Conservation (phyloP, 2,888 invertebrate genomes). For the Meiosimyza platycephala region DNA sequence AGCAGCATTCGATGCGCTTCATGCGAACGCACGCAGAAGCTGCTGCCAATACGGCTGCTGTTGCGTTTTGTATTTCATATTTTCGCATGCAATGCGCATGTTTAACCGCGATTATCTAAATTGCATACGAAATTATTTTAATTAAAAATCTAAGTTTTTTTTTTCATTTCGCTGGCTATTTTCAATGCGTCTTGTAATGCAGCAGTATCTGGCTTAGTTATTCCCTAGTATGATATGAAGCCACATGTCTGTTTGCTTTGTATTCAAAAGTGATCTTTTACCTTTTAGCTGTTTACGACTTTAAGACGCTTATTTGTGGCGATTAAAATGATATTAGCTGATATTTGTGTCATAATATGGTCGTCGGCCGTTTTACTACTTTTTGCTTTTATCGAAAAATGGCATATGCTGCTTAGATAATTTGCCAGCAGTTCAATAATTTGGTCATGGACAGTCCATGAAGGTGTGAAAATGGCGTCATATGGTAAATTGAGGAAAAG, state of each 20-base stretch:
- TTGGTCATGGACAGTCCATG: neutral
- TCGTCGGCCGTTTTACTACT: neutral
- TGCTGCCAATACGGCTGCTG: slow-evolving; percentile 22
- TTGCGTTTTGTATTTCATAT: neutral
- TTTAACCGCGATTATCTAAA: slow-evolving; percentile 66
- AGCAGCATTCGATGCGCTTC: slow-evolving; percentile 29
- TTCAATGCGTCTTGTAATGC: neutral
- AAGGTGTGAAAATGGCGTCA: slow-evolving; percentile 31
- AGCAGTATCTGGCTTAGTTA: neutral
- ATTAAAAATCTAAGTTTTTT: slow-evolving; percentile 67
- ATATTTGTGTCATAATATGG: slow-evolving; percentile 19
- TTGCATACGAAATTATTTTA: slow-evolving; percentile 68
- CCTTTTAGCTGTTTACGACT: neutral
- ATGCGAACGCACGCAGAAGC: slow-evolving; percentile 36
- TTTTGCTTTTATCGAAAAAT: neutral
- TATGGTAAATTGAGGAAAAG: slow-evolving; percentile 35
- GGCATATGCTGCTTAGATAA: slow-evolving; percentile 39
- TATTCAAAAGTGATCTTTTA: slow-evolving; percentile 17
- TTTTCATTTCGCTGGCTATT: slow-evolving; percentile 26
- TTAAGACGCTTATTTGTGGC: slow-evolving; percentile 51
- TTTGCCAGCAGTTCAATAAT: slow-evolving; percentile 9
- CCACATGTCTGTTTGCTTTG: neutral
- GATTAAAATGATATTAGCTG: slow-evolving; percentile 63
- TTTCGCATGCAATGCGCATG: slow-evolving; percentile 13
- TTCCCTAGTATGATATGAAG: neutral